Evolutionary conservation across 2,797 vertebrate species (phyloP), one percentile per base, ranked within the genome.

Genomic region (Leptodactylus fallax): DNA sequence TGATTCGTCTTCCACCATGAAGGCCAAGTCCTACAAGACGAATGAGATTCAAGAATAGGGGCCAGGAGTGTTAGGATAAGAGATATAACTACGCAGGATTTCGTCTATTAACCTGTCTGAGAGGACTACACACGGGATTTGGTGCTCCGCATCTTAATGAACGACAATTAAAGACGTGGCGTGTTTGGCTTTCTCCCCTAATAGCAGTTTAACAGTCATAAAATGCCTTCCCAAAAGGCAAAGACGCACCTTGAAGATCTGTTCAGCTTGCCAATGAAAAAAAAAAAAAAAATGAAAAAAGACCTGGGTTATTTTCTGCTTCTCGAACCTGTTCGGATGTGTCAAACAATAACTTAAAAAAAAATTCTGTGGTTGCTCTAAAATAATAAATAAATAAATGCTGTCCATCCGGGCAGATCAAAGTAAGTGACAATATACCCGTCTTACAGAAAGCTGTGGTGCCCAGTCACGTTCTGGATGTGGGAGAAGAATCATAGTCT

Each of bases 311-410:
- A 49, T 47, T 47, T 12, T 12, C 55, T 13, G 21, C 78, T 61
- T 21, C 78, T 79, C 25, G 16, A 8, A 45, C 78, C 56, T 47
- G 78, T 58, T 49, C 16, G 27, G 21, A 60, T 60, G 56, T 61
- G 3, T 36, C 16, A 81, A 63, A 81, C 8, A 81, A 81, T 81
- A 81, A 81, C 58, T 81, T 81, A 81, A 63, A 81, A 81, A 49
- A 49, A 72, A 72, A 69, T 36, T 69, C 45, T 27, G 23, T 27
- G 25, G 21, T 19, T 45, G 16, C 55, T 7, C n/a, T n/a, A 81
- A 81, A 81, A 76, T 74, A 80, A 80, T 80, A 80, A 80, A 80
- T 61, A 61, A 80, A 80, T 80, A 60, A 36, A 58, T 8, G 8
- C 7, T 10, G 77, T 58, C 53, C 53, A 36, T 56, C 12, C 9